Conservation (phyloP, 2,888 invertebrate species). For the Ornithoptera alexandrae region DNA sequence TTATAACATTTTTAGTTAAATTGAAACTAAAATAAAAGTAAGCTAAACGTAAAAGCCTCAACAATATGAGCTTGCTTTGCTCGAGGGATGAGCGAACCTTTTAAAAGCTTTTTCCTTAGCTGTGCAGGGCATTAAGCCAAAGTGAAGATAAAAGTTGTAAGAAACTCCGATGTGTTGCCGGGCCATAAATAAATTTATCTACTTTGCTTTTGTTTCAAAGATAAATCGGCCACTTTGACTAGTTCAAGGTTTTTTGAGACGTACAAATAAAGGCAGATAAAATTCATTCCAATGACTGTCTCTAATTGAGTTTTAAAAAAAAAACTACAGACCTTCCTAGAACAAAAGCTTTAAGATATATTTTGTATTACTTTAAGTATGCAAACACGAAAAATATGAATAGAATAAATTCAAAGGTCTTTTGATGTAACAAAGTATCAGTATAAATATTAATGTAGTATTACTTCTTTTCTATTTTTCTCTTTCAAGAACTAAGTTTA, state of each 20-base stretch:
- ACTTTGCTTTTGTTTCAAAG: slow-evolving; percentile 67
- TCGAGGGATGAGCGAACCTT: slow-evolving; percentile 63
- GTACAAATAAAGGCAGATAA: slow-evolving; percentile 42
- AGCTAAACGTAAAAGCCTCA: slow-evolving; percentile 33
- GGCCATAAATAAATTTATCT: slow-evolving; percentile 70
- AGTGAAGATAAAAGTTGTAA: slow-evolving; percentile 65
- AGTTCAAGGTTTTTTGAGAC: slow-evolving; percentile 56
- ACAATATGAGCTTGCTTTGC: slow-evolving; percentile 51
- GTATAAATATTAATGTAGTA: no score
- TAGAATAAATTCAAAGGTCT: no score
- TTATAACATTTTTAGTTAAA: slow-evolving; percentile 19
- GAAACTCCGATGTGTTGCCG: slow-evolving; percentile 60
- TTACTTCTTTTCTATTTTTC: no score
- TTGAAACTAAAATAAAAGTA: slow-evolving; percentile 31
- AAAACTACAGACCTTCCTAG: neutral
- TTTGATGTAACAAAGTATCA: no score
- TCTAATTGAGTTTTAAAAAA: slow-evolving; percentile 21
- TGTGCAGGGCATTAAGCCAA: slow-evolving; percentile 62
- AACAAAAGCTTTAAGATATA: neutral
- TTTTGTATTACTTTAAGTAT: no score
- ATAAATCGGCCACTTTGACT: slow-evolving; percentile 67
- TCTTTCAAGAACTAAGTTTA: no score
- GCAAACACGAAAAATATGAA: no score
- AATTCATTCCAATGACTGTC: slow-evolving; percentile 29
- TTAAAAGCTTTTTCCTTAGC: slow-evolving; percentile 69